These are phyloP conservation scores for Capra hircus DNA, from an alignment of 2,113 vertebrate species.

Conservation along the genomic window DNA sequence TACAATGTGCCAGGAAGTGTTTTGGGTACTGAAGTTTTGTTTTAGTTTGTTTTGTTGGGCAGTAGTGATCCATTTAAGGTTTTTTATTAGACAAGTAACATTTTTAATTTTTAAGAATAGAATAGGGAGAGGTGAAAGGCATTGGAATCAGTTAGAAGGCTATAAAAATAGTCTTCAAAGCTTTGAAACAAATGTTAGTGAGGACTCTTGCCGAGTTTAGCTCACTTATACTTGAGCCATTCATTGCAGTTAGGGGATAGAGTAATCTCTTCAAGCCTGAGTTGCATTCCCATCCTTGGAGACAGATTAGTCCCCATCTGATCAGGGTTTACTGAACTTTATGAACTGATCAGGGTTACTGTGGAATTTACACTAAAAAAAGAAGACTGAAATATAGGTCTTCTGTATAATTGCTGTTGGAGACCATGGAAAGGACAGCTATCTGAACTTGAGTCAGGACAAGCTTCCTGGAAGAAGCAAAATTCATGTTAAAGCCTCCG, in stretches of 20 bases:
- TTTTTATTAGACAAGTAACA: neutral
- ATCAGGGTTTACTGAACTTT: neutral
- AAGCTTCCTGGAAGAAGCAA: neutral
- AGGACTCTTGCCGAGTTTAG: neutral
- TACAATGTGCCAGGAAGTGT: neutral
- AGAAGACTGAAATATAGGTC: neutral
- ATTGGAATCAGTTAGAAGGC: neutral
- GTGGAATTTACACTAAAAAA: neutral
- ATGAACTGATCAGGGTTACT: neutral
- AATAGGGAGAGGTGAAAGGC: neutral
- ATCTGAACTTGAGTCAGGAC: neutral
- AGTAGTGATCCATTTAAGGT: neutral
- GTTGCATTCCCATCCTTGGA: neutral
- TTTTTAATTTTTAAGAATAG: conserved; percentile 11
- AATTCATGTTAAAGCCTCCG: neutral
- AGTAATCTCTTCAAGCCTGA: neutral
- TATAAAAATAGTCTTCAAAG: neutral
- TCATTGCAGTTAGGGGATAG: neutral
- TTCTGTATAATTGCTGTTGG: neutral
- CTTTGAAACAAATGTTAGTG: neutral
- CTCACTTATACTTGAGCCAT: neutral
- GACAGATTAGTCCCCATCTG: neutral
- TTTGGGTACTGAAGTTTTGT: neutral
- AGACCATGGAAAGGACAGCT: neutral
- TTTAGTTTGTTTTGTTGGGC: conserved; percentile 10